Base-by-base conservation (phyloP, 2,113 vertebrate genomes). In the Sylvia atricapilla region DNA sequence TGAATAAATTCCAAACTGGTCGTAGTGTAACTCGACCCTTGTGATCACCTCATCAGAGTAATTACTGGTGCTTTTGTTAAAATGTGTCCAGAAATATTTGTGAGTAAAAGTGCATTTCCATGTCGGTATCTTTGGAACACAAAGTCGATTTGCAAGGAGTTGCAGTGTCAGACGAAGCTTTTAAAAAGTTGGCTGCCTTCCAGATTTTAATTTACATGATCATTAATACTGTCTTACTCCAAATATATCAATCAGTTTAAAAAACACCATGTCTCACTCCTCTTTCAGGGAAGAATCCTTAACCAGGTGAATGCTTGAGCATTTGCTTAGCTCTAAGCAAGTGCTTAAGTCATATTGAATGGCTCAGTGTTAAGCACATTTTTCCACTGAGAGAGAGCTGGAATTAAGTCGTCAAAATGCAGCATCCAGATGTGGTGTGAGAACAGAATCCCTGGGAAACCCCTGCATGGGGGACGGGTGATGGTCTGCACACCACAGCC, bases 151-250 rank as follows among this genome's bases (percentile, higher is more conserved):
- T 84, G 80, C 69, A 78, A 64, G 83, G 77, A 95, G 83, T 72
- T 90, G 69, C 77, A 84, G 83, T 68, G 83, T 86, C 92, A 92
- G 83, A 84, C 3, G 13, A 92, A 96, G 96, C 96, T 97, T 96
- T 97, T 97, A 90, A 93, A 95, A 94, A 84, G 53, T 21, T 97
- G 96, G 90, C 83, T 25, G 46, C 25, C 95, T 82, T 91, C 96
- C 95, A 96, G 92, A 84, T 96, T 96, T 96, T 93, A 92, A 97
- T 97, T 94, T 97, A 90, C 86, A 50, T 90, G 92, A 94, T 96
- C 86, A 95, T 96, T 94, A 96, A 93, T 96, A 96, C 76, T 64
- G 89, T 86, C 83, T 96, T 96, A 96, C 58, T 96, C 94, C 90
- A 96, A 94, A 96, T 92, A 90, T 79, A 97, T 95, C 92, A 92